A percentile compares a stretch with the other conserved stretches of the same genome.
phyloP scores from a whole-genome alignment of 2,888 invertebrate genomes.

The Hedychridium roseum region DNA sequence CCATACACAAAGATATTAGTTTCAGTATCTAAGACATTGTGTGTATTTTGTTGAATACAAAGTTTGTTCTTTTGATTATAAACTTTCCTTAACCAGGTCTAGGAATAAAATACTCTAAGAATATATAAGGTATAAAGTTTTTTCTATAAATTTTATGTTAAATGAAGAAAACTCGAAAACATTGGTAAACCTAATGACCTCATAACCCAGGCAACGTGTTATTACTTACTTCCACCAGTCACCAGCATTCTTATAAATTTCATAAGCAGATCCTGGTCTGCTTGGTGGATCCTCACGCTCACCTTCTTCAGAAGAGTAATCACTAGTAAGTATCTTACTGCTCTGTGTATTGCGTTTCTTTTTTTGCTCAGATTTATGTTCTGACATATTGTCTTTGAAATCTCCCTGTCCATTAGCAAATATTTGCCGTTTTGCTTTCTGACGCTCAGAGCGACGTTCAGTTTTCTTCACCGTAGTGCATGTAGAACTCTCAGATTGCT shows the following conservation, averaged over 20 bases:
- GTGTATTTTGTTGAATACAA: no score
- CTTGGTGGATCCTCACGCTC: conserved; percentile 64
- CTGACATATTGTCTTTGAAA: conserved; percentile 37
- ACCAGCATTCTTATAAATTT: conserved; percentile 79
- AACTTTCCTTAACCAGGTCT: no score
- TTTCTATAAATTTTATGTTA: no score
- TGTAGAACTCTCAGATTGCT: conserved; percentile 35
- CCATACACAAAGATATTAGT: no score
- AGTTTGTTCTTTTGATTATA: no score
- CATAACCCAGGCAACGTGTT: no score
- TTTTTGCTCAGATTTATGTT: conserved; percentile 49
- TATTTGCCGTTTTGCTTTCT: conserved; percentile 50
- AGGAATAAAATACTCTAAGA: no score
- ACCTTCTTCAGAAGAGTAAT: conserved; percentile 72
- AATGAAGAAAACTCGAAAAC: no score
- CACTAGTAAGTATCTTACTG: conserved; percentile 64
- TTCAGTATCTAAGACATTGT: no score
- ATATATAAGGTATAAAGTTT: no score
- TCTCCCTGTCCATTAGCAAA: conserved; percentile 54
- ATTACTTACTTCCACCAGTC: conserved; percentile 85
- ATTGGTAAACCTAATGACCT: no score
- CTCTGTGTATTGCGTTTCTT: conserved; percentile 61
- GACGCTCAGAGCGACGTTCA: conserved; percentile 55
- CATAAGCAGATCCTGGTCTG: conserved; percentile 72
- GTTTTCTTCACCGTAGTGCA: conserved; percentile 34